Evolutionary conservation across 2,113 vertebrate species (phyloP).

Genomic region (Butastur rufipennis): DNA sequence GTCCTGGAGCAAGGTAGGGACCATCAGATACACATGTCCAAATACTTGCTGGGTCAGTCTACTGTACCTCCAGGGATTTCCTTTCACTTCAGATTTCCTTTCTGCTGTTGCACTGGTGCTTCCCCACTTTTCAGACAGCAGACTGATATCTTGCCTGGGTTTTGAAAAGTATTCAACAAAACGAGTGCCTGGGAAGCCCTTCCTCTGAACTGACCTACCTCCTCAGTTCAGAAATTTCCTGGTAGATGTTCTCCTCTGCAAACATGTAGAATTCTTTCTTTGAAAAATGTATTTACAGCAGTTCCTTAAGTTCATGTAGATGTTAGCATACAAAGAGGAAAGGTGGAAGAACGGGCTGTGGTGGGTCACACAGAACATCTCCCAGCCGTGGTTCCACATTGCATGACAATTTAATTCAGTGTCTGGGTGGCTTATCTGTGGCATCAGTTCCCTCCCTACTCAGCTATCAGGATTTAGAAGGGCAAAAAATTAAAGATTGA

Average conservation of each 20-base stretch:
- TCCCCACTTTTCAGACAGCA: neutral
- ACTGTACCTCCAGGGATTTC: neutral
- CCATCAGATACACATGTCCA: rapidly evolving
- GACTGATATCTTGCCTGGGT: neutral
- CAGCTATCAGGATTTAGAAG: neutral
- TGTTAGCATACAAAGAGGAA: neutral
- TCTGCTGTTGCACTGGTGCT: neutral
- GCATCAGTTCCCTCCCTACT: neutral
- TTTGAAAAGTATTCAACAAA: neutral
- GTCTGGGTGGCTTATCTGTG: neutral
- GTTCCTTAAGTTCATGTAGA: neutral
- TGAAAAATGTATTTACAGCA: neutral
- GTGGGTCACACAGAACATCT: neutral
- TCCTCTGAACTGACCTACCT: neutral
- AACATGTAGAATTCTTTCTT: neutral
- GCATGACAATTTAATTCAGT: neutral
- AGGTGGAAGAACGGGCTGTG: neutral
- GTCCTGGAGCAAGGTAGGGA: slow-evolving; percentile 83
- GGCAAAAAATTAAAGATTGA: neutral
- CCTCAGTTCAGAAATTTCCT: neutral
- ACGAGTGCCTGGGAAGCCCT: neutral
- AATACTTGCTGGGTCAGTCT: neutral
- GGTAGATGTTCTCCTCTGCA: neutral
- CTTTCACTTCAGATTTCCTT: neutral
- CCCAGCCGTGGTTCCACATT: neutral